phyloP scores from a whole-genome alignment of 2,888 invertebrate species.

The Glaucopsyche alexis region DNA sequence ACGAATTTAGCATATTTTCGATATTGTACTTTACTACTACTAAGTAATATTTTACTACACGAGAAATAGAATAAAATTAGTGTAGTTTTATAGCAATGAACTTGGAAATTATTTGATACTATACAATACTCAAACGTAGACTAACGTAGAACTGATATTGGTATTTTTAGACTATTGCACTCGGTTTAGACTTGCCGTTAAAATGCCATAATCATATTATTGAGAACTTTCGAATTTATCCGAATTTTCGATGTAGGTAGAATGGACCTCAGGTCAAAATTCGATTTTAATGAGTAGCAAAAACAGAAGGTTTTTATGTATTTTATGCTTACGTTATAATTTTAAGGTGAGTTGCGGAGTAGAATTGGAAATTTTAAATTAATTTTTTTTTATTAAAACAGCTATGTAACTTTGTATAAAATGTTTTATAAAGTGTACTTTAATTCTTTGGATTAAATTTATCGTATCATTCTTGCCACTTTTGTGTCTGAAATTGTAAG shows the following conservation, averaged over 20 bases:
- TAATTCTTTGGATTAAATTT: background rate
- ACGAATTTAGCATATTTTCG: too few species aligned
- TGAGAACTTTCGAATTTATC: conserved; percentile 1
- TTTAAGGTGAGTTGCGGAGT: background rate
- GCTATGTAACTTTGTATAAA: background rate
- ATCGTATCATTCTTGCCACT: conserved; percentile 14
- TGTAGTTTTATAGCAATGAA: background rate
- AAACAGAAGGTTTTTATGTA: background rate
- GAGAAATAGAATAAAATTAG: background rate
- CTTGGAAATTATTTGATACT: background rate
- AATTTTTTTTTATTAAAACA: background rate
- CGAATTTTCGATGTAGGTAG: background rate
- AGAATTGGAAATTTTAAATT: background rate
- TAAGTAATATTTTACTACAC: background rate
- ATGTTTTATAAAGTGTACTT: background rate
- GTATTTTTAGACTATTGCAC: conserved; percentile 1
- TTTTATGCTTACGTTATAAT: background rate
- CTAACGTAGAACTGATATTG: conserved; percentile 6
- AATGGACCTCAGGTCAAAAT: conserved; percentile 10
- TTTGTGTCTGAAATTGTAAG: background rate
- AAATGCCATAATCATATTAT: conserved; percentile 1
- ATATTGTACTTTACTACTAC: too few species aligned
- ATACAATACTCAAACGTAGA: background rate
- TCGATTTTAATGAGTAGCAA: background rate
- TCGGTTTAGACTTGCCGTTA: background rate